A percentile compares a stretch with the other conserved stretches of the same genome.
These are phyloP conservation scores for Drosophila robusta DNA, from an alignment of 2,888 invertebrate species.

Conservation along the genomic window DNA sequence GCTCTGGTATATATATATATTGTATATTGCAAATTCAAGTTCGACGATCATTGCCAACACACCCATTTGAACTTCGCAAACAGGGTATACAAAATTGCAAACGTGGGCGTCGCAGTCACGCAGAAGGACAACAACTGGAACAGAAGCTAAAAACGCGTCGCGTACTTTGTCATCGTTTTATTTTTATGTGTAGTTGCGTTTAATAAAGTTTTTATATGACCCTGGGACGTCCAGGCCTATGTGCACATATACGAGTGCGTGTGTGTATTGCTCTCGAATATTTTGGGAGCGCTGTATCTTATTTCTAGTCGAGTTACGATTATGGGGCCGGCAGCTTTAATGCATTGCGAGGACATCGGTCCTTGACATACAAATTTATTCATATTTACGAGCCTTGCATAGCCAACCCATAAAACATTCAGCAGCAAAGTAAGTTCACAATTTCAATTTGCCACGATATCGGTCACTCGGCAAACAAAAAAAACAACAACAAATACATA, in stretches of 20 bases:
- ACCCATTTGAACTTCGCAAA: neutral
- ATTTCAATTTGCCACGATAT: constrained; percentile 70
- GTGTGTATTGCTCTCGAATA: constrained; percentile 24
- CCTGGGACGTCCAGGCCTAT: constrained; percentile 7
- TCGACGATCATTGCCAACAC: too few relatives aligned
- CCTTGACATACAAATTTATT: constrained; percentile 49
- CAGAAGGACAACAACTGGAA: constrained; percentile 56
- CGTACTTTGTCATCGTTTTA: constrained; percentile 79
- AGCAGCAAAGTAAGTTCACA: constrained; percentile 70
- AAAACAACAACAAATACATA: constrained; percentile 31
- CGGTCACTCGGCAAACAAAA: constrained; percentile 25
- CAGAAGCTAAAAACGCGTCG: constrained; percentile 47
- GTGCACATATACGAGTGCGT: neutral
- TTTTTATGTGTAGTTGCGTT: constrained; percentile 80
- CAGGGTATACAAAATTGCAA: constrained; percentile 38
- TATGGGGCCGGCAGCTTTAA: constrained; percentile 61
- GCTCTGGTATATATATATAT: too few relatives aligned
- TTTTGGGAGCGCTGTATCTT: constrained; percentile 28
- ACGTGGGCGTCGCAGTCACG: constrained; percentile 46
- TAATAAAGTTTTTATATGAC: constrained; percentile 76
- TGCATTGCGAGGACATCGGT: constrained; percentile 33
- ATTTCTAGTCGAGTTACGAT: constrained; percentile 76
- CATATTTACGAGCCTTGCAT: constrained; percentile 66
- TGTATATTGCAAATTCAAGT: too few relatives aligned
- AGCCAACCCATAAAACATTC: constrained; percentile 63